Evolutionary conservation across 2,797 vertebrate genomes (phyloP).

Genomic region (Enteromius fasciolatus): DNA sequence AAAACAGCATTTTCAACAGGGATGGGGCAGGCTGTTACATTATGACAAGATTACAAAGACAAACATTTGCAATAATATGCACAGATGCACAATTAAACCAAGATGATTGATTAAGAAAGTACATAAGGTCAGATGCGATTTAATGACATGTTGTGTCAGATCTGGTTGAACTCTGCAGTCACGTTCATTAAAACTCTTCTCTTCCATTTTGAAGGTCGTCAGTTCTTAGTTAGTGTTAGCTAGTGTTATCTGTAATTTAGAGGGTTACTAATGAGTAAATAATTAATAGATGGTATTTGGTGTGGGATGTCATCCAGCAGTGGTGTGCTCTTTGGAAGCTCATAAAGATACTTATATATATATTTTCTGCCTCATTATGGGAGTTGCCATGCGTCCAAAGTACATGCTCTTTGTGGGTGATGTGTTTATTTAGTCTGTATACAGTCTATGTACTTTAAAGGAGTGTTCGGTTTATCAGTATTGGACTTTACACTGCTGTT

Average conservation of each 20-base stretch:
- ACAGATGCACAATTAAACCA: not conserved
- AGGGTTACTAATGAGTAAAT: constrained; percentile 18
- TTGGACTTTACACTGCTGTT: constrained; percentile 48
- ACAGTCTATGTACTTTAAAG: constrained; percentile 37
- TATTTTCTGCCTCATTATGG: not conserved
- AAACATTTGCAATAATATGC: not conserved
- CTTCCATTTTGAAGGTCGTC: constrained; percentile 21
- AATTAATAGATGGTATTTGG: constrained; percentile 9
- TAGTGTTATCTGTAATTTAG: constrained; percentile 13
- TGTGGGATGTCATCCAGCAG: not conserved
- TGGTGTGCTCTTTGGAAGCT: not conserved
- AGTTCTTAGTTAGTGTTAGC: constrained; percentile 15
- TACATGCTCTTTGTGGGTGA: constrained; percentile 1
- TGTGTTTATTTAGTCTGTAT: constrained; percentile 35
- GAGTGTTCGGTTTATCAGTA: constrained; percentile 23
- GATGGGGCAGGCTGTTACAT: not conserved
- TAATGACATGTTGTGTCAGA: not conserved
- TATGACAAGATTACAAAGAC: not conserved
- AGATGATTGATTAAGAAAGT: not conserved
- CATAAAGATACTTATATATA: not conserved
- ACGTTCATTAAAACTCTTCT: not conserved
- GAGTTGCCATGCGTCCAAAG: constrained; percentile 8
- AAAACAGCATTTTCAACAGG: too few species aligned
- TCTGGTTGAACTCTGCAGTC: not conserved
- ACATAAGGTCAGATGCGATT: not conserved